Evolutionary conservation across 2,113 vertebrate genomes (phyloP), one percentile per base, ranked within the genome.

Genomic region (Helogale parvula): DNA sequence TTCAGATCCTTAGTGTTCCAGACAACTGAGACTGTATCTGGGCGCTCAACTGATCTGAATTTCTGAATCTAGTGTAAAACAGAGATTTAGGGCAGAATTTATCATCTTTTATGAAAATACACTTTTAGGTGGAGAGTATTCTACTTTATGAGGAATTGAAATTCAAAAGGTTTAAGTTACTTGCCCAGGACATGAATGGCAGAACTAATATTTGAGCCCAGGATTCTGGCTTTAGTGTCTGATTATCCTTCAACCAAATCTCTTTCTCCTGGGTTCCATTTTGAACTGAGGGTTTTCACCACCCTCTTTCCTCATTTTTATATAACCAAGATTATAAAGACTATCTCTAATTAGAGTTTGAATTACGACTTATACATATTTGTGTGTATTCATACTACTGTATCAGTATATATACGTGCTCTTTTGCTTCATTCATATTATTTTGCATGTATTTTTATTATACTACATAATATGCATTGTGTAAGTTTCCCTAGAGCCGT

Each of bases 371-470:
- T 89, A 50, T 13, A 29, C 93, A 65, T 54, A 27, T 47, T n/a
- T 54, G 21, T 65, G 7, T 90, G 0, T 65, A 17, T 72, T 23
- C 17, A 25, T 65, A 76, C 91, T 65, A 76, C 91, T 54, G 47
- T 71, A 8, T 72, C 1, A 10, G 16, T 35, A 35, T 8, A 7
- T 72, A 10, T 4, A 47, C 11, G 33, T 52, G 29, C 35, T 88
- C 23, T 52, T 77, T 95, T 93, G 85, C 80, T 68, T 95, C 35
- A n/a, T 83, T 96, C 90, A 90, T 93, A 77, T 47, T 76, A 66
- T 88, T 91, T 93, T 88, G 6, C n/a, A n/a, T 68, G 10, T 65
- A 52, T 95, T 85, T 87, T 47, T 76, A 79, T 80, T 21, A 69
- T 66, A 21, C 33, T 84, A 38, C 81, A 8, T 79, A 63, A 45